These are phyloP conservation scores for Apamea anceps DNA, from an alignment of 2,888 invertebrate species.

Conservation along the genomic window DNA sequence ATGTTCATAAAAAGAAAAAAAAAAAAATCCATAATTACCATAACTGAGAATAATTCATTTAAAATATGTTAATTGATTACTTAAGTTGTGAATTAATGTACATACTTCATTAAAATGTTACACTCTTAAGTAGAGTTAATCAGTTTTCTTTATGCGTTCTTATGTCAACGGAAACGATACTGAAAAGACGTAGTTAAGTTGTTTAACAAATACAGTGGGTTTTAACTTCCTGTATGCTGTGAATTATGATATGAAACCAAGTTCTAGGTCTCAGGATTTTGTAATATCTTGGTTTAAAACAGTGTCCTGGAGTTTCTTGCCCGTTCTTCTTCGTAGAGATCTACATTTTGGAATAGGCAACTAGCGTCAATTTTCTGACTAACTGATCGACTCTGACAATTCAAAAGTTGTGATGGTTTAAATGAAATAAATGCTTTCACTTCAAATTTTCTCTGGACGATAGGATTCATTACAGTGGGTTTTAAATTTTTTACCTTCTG, in stretches of 20 bases:
- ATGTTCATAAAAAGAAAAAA: too few species aligned
- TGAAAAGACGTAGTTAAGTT: background rate
- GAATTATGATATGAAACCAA: background rate
- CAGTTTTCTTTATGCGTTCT: conserved; percentile 27
- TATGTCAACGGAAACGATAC: conserved; percentile 24
- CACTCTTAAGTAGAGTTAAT: conserved; percentile 18
- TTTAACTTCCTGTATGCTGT: background rate
- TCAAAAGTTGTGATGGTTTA: background rate
- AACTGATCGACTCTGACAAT: background rate
- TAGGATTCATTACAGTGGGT: background rate
- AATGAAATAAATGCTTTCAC: too few species aligned
- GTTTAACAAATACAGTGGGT: conserved; percentile 10
- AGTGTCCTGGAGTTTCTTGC: background rate
- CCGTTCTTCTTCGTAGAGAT: background rate
- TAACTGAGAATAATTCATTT: conserved; percentile 1
- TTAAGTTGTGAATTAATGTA: conserved; percentile 27
- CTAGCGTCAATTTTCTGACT: background rate
- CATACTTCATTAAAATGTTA: conserved; percentile 41
- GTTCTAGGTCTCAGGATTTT: background rate
- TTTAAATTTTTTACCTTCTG: too few species aligned
- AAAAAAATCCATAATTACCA: background rate
- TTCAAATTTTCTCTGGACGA: background rate
- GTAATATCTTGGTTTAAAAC: background rate
- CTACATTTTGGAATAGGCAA: background rate
- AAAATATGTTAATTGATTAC: conserved; percentile 32